Evolutionary conservation across 2,888 invertebrate genomes (phyloP).

Genomic region (Lithosia quadra): DNA sequence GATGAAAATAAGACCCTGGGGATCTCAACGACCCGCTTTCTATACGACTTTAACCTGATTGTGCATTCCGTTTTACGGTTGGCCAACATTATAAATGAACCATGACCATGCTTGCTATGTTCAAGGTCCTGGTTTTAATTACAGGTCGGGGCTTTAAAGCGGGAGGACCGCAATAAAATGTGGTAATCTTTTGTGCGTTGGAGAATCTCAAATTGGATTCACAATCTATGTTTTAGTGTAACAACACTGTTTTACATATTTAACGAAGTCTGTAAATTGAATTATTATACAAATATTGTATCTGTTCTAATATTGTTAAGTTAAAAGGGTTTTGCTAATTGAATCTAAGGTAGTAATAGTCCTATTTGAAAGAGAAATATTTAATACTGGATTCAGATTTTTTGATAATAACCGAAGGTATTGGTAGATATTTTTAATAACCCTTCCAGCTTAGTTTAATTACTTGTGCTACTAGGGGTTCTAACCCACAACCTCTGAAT

Average conservation of each 20-base stretch:
- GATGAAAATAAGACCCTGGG: conserved; percentile 43
- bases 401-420: too few relatives aligned
- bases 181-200: conserved; percentile 41
- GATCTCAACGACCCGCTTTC: conserved; percentile 39
- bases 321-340: neutral
- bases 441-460: too few relatives aligned
- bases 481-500: too few relatives aligned
- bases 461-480: too few relatives aligned
- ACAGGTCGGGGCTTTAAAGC: conserved; percentile 41
- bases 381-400: too few relatives aligned
- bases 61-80: conserved; percentile 49
- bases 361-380: too few relatives aligned
- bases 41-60: conserved; percentile 50
- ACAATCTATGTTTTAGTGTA: conserved; percentile 43
- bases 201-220: conserved; percentile 41
- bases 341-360: neutral
- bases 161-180: conserved; percentile 45
- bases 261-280: conserved; percentile 3
- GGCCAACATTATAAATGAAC: conserved; percentile 49
- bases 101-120: conserved; percentile 32
- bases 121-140: conserved; percentile 48
- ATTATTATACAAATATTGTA: neutral
- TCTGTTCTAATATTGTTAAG: neutral
- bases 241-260: conserved; percentile 39
- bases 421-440: too few relatives aligned